These are phyloP conservation scores for Leucosticte australis DNA, from an alignment of 2,113 vertebrate genomes.

Conservation along the genomic window DNA sequence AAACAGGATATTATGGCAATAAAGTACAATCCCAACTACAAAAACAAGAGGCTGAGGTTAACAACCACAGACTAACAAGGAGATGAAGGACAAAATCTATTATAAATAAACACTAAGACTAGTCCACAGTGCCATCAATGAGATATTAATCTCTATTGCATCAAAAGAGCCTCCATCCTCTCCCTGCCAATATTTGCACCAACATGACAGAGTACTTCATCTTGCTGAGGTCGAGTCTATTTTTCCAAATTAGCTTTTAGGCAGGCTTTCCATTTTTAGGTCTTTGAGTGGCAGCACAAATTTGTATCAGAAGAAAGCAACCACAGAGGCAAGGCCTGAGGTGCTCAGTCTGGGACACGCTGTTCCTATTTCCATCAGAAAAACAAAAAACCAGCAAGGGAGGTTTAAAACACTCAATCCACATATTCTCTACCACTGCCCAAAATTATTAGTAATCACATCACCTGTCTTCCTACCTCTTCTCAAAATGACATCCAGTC, in stretches of 20 bases:
- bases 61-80: not conserved
- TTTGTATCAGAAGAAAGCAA: conserved; percentile 15
- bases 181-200: not conserved
- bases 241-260: conserved; percentile 42
- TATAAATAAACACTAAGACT: not conserved
- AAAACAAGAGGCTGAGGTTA: not conserved
- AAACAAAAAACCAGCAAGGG: not conserved
- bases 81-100: not conserved
- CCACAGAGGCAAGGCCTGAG: conserved; percentile 4
- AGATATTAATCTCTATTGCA: not conserved
- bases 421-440: not conserved
- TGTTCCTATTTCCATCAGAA: not conserved
- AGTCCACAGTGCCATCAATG: not conserved
- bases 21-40: not conserved
- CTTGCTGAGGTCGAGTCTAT: not conserved
- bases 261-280: conserved; percentile 24
- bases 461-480: not conserved
- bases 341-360: not conserved
- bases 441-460: not conserved
- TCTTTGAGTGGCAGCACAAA: conserved; percentile 29
- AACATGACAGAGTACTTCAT: not conserved
- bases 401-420: not conserved
- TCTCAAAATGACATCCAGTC: not conserved
- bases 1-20: not conserved
- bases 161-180: not conserved